Base-by-base conservation (phyloP, 2,888 invertebrate genomes). In the Caenorhabditis plicata region DNA sequence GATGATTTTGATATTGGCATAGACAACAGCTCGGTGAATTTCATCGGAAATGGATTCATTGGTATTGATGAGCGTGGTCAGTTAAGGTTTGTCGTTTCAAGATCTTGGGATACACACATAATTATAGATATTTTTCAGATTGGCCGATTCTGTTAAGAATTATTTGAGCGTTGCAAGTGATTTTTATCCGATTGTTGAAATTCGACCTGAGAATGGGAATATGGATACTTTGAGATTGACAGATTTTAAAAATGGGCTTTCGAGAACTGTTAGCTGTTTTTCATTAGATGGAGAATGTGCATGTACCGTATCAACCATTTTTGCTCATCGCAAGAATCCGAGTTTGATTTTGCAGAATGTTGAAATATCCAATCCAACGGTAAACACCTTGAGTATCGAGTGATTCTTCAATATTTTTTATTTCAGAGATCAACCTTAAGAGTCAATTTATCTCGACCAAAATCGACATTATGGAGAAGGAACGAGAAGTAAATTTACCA, bases 31-130 rank as follows among this genome's bases (percentile, higher is more conserved):
- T 44, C 64, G 7, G 61, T 75, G 3, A 48, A 68, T n/a, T 77
- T 77, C 50, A 56, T 73, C 22, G 77, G 77, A 11, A 77, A 77
- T 46, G 77, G 77, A 19, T 68, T 65, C 33, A 50, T 77, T 20
- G 75, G 74, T 9, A 62, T 77, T 9, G 74, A 74, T 54, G 57
- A 63, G 7, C 44, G 49, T 17, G 66, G 67, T 4, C 62, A 68
- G 32, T 26, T 68, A 25, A 43, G 64, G 32, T 29, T 58, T 38
- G 43, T 43, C n/a, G 44, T n/a, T n/a, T n/a, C n/a, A n/a, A n/a
- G n/a, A n/a, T n/a, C n/a, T n/a, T n/a, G n/a, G n/a, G n/a, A n/a
- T n/a, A n/a, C n/a, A n/a, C n/a, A n/a, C n/a, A n/a, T n/a, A n/a
- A n/a, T n/a, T n/a, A n/a, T n/a, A n/a, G n/a, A n/a, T n/a, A n/a